Base-by-base conservation (phyloP, 2,888 invertebrate genomes). In the Anorthoa munda region DNA sequence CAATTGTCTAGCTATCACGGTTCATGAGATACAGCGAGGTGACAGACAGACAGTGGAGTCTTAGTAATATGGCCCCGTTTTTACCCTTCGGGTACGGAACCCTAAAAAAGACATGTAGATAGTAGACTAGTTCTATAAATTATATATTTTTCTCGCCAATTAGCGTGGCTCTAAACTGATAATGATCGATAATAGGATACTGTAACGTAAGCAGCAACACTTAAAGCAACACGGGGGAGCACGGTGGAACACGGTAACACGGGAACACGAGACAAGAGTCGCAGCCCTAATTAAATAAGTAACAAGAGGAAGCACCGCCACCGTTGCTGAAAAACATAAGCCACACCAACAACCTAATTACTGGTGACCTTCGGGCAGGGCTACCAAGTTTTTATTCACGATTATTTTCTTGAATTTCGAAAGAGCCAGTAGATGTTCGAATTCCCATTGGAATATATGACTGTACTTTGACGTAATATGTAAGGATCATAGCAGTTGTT, bases 311-410 rank as follows among this genome's bases (percentile, higher is more conserved):
- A 92, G 90, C 88, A 74, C 83, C 87, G 77, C 76, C 68, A 72
- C 83, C 73, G 80, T 84, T 83, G 87, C 89, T 92, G 91, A 94
- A 94, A 94, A 94, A 94, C 91, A 88, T 89, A 91, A 92, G 90
- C 89, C 90, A 87, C 89, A 86, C 87, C 86, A 90, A 90, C 93
- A 93, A 93, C 90, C 92, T 94, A 93, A 94, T 93, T 94, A 94
- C 91, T 89, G 84, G 84, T 92, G 92, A 94, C 93, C 94, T 93
- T 92, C 88, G 80, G 31, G 64, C 61, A 76, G 87, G 83, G 93
- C 91, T 93, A 91, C 75, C 94, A 87, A 75, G 75, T 72, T 21
- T 46, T 9, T 48, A 18, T 61, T 46, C 11, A 39, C 9, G 39
- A 39, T 39, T 39, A 39, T 39, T 9, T 39, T 39, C 39, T 39